Base-by-base conservation (phyloP, 2,888 invertebrate species). In the Opisthograptis luteolata region DNA sequence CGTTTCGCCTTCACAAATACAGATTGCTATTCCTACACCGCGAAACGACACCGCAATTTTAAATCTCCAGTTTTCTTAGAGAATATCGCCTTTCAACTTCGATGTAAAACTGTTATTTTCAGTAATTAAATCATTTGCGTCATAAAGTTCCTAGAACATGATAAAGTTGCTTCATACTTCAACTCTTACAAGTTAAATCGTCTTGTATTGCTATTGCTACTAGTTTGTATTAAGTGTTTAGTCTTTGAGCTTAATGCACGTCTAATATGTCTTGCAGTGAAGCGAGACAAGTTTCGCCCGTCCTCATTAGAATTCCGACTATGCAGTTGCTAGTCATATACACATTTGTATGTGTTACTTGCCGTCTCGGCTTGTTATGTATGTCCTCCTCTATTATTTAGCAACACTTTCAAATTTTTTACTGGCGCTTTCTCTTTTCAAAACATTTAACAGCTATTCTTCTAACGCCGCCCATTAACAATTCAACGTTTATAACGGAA, bases 361-460 rank as follows among this genome's bases (percentile, higher is more conserved):
- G 72, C 66, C 70, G 68, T 72, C 57, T 57, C 71, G 75, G 74
- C 73, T 81, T 77, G 76, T 78, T 77, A 68, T 66, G 68, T 70
- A 70, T 70, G 76, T 73, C 76, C 74, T 76, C 77, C 68, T 68
- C 70, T 68, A 70, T 76, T 79, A 76, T 69, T 65, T 68, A 75
- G 67, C 69, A 72, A 75, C 73, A 78, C 85, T 84, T 84, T 82
- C 79, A 80, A 80, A 79, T 75, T 76, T 69, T 77, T 71, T 67
- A 66, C 66, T 53, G 60, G 50, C 66, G 70, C 81, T 84, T 80
- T 84, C 81, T 77, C 81, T 79, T 79, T 79, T 72, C n/a, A 66
- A 64, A 61, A 50, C 52, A 62, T 62, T 60, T 63, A 51, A 56
- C 55, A 57, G 55, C 55, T 54, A 32, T 56, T 42, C 36, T 42